Evolutionary conservation across 2,888 invertebrate genomes (phyloP), one percentile per base, ranked within the genome.

Genomic region (Amphipoea oculea): DNA sequence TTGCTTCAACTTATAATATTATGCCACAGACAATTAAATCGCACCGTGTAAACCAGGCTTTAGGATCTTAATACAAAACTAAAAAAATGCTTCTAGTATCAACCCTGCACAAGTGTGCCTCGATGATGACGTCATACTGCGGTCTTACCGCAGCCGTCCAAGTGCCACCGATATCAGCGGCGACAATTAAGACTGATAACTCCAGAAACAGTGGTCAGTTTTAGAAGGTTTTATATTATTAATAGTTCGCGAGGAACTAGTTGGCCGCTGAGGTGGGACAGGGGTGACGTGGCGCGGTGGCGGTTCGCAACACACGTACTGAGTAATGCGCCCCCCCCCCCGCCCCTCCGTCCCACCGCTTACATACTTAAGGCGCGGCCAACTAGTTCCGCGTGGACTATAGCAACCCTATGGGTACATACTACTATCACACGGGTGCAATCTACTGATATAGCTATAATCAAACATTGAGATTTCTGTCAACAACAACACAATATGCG

Each of bases 71-170:
- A 1, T 36, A 0, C 1, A 23, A 48, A 48, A 29, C 29, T 5
- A 11, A 23, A 17, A 42, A 40, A 48, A 54, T 48, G 2, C 17
- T 78, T 69, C 9, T 7, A 81, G 67, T 40, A 12, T 70, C 73
- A 29, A 60, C 29, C 29, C n/a, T 36, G 0, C 45, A 74, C 70
- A 72, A 85, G 60, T 78, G 80, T 40, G 78, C 76, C 36, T 83
- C 88, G 29, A 81, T 87, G 70, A 88, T 84, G 79, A 89, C 90
- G 20, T 86, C 87, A 62, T 83, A 79, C 54, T 86, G 76, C 57
- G 77, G 84, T 5, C 74, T 82, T 14, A 20, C 85, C n/a, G 79
- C 80, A 1, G 69, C 80, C 6, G 74, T 82, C 1, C 82, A 82
- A 74, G 76, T 77, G 9, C 63, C 73, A 36, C 23, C n/a, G 29